A percentile compares a stretch with the other conserved stretches of the same genome.
Evolutionary conservation across 1,140 invertebrate genomes (phyloP).

Genomic region (Orius insidiosus): DNA sequence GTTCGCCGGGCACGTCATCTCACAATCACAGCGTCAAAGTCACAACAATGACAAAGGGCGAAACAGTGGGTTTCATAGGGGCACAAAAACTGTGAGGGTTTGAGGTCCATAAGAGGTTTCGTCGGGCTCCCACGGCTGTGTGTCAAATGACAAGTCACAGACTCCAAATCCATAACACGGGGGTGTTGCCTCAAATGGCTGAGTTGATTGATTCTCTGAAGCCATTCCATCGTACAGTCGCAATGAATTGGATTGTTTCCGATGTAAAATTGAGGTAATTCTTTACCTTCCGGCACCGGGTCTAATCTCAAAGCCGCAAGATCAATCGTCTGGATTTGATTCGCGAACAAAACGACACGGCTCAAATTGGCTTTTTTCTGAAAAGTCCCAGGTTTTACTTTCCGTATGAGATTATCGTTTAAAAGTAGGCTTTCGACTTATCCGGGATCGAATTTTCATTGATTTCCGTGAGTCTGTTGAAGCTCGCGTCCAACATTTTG

Average conservation of each 20-base stretch:
- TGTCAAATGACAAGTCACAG: constrained; percentile 24
- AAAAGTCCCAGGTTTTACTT: constrained; percentile 54
- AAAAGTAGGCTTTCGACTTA: constrained; percentile 53
- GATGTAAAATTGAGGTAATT: constrained; percentile 58
- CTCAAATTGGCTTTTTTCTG: constrained; percentile 45
- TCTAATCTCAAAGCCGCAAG: constrained; percentile 48
- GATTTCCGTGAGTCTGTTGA: constrained; percentile 49
- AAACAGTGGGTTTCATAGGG: constrained; percentile 38
- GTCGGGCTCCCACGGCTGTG: constrained; percentile 21
- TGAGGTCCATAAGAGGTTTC: constrained; percentile 47
- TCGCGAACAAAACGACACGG: constrained; percentile 57
- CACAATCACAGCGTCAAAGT: constrained; percentile 41
- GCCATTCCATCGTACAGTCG: constrained; percentile 73
- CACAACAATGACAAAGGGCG: constrained; percentile 41
- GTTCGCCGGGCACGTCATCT: constrained; percentile 34
- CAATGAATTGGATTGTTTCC: constrained; percentile 66
- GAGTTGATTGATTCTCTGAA: constrained; percentile 56
- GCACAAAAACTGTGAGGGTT: constrained; percentile 42
- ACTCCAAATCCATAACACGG: constrained; percentile 27
- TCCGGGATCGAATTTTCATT: constrained; percentile 48
- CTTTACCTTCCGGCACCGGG: constrained; percentile 40
- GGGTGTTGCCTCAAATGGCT: constrained; percentile 35
- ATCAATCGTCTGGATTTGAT: constrained; percentile 53
- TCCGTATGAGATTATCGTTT: constrained; percentile 55
- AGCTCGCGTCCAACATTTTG: constrained; percentile 57